Evolutionary conservation across 2,113 vertebrate genomes (phyloP).

Genomic region (Ammodramus savannarum): DNA sequence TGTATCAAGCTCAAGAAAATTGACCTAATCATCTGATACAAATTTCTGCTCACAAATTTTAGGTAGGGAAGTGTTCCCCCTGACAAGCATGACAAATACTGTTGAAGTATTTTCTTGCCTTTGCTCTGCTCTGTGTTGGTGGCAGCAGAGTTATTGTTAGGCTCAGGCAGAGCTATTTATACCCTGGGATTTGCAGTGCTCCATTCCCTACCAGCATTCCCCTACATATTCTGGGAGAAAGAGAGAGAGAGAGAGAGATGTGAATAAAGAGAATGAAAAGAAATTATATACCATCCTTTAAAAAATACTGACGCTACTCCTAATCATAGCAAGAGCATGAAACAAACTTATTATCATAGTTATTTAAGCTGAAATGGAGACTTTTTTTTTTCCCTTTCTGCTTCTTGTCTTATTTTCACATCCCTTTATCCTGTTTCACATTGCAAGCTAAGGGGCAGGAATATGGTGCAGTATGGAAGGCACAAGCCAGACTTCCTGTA

Average conservation of each 20-base stretch:
- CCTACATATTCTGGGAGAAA: not conserved
- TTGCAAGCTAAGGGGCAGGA: not conserved
- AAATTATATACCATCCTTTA: not conserved
- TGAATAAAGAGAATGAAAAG: not conserved
- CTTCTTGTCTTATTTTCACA: not conserved
- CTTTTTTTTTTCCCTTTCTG: not conserved
- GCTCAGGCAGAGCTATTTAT: constrained; percentile 13
- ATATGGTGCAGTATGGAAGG: not conserved
- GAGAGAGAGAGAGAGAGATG: not conserved
- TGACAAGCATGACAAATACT: constrained; percentile 44
- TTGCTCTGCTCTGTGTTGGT: not conserved
- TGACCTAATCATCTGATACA: constrained; percentile 37
- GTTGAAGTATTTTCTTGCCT: constrained; percentile 16
- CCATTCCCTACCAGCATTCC: not conserved
- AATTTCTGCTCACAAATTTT: constrained; percentile 28
- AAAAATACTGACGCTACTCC: not conserved
- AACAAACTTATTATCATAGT: not conserved
- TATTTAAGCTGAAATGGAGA: not conserved
- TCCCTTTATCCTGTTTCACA: not conserved
- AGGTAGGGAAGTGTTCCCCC: not conserved
- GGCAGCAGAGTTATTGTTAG: constrained; percentile 17
- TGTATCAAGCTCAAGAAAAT: constrained; percentile 20
- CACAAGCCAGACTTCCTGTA: not conserved
- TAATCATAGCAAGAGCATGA: not conserved
- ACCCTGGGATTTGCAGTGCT: not conserved